Percentiles rank a stretch among this genome's conserved stretches.
Evolutionary conservation across 2,888 invertebrate genomes (phyloP).

Genomic region (Amphipoea oculea): DNA sequence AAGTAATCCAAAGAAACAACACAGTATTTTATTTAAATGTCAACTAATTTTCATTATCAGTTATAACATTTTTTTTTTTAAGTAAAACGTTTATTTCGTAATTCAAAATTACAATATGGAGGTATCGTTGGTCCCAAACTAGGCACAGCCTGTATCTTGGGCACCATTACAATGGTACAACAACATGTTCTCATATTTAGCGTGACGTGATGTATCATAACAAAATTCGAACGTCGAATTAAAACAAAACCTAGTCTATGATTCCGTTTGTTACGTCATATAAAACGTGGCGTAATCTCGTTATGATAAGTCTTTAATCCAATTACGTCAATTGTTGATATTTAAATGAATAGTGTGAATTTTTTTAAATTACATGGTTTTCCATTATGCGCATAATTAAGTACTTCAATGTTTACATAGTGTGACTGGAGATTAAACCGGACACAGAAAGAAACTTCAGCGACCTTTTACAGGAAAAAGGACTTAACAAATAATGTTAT

Average conservation of each 20-base stretch:
- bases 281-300: slow-evolving; percentile 30
- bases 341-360: slow-evolving; percentile 22
- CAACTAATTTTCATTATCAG: background rate
- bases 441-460: background rate
- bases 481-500: slow-evolving; percentile 10
- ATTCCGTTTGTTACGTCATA: slow-evolving; percentile 12
- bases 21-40: background rate
- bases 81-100: too few relatives aligned
- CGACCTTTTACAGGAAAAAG: slow-evolving; percentile 4
- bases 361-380: too few relatives aligned
- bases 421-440: slow-evolving; percentile 1
- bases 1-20: slow-evolving; percentile 16
- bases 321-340: slow-evolving; percentile 44
- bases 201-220: background rate
- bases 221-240: background rate
- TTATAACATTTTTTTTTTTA: too few relatives aligned
- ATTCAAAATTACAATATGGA: too few relatives aligned
- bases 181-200: background rate
- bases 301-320: slow-evolving; percentile 45
- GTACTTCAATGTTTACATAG: too few relatives aligned
- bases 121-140: too few relatives aligned
- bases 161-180: too few relatives aligned
- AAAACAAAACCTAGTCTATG: background rate
- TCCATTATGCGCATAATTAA: too few relatives aligned
- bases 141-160: too few relatives aligned